phyloP scores from a whole-genome alignment of 2,797 vertebrate genomes.

The Zalophus californianus region DNA sequence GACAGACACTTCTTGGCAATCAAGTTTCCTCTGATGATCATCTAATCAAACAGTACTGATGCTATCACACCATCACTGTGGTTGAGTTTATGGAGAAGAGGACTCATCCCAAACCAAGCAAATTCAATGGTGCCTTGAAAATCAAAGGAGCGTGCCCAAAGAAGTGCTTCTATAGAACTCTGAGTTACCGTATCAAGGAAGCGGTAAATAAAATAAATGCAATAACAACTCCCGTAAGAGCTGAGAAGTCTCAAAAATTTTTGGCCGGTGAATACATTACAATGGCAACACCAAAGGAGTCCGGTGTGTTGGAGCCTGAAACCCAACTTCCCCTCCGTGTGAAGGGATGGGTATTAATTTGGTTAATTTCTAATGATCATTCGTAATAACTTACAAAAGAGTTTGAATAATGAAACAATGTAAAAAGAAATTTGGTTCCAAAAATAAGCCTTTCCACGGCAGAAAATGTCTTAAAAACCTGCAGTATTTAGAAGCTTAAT shows the following conservation, averaged over 20 bases:
- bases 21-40: constrained; percentile 82
- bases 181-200: neutral
- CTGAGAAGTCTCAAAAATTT: neutral
- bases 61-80: constrained; percentile 70
- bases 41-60: constrained; percentile 83
- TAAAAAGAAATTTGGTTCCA: constrained; percentile 80
- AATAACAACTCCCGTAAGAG: neutral
- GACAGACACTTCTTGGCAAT: constrained; percentile 85
- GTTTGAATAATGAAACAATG: constrained; percentile 84
- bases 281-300: constrained; percentile 43
- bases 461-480: constrained; percentile 85
- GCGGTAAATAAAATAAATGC: constrained; percentile 41
- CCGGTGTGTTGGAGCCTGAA: constrained; percentile 1
- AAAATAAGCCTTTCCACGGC: constrained; percentile 86
- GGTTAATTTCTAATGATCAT: constrained; percentile 79
- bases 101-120: constrained; percentile 36
- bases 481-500: constrained; percentile 90
- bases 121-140: constrained; percentile 29
- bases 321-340: neutral
- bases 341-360: constrained; percentile 81
- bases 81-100: constrained; percentile 68
- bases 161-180: neutral
- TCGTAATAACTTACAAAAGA: constrained; percentile 75
- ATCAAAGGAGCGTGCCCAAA: neutral
- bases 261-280: constrained; percentile 21